Conservation (phyloP, 2,113 vertebrate species). For the Oncorhynchus nerka region DNA sequence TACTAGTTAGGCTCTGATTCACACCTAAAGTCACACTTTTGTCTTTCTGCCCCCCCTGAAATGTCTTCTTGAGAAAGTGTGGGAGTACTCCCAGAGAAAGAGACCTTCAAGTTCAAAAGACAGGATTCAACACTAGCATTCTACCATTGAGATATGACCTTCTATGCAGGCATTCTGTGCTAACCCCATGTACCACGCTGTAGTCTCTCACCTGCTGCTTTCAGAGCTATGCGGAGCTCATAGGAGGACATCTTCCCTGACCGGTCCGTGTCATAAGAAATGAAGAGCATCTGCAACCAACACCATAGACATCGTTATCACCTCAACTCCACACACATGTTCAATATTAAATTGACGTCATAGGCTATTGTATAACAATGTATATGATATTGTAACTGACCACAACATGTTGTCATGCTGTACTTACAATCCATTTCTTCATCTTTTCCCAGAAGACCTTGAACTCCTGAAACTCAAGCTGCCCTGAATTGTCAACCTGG, state of each 20-base stretch:
- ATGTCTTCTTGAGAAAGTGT: no score
- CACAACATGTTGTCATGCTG: background rate
- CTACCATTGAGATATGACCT: background rate
- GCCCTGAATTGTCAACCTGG: constrained; percentile 81
- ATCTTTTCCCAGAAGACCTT: constrained; percentile 91
- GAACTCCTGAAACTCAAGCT: constrained; percentile 88
- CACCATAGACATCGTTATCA: background rate
- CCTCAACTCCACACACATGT: background rate
- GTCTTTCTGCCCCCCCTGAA: no score
- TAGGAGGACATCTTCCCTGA: constrained; percentile 93
- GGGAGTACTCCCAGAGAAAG: no score
- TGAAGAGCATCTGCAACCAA: constrained; percentile 80
- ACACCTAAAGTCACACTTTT: background rate
- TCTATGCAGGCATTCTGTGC: background rate
- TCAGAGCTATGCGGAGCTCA: constrained; percentile 85
- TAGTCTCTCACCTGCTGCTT: constrained; percentile 78
- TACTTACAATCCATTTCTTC: constrained; percentile 90
- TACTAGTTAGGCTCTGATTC: background rate
- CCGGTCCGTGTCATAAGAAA: constrained; percentile 84
- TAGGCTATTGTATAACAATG: background rate
- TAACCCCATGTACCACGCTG: background rate
- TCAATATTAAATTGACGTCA: background rate
- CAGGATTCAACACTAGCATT: no score
- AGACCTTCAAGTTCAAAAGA: no score
- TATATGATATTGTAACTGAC: background rate